Percentiles rank a stretch among this genome's conserved stretches.
Evolutionary conservation across 2,113 vertebrate species (phyloP).

Genomic region (Melospiza georgiana): DNA sequence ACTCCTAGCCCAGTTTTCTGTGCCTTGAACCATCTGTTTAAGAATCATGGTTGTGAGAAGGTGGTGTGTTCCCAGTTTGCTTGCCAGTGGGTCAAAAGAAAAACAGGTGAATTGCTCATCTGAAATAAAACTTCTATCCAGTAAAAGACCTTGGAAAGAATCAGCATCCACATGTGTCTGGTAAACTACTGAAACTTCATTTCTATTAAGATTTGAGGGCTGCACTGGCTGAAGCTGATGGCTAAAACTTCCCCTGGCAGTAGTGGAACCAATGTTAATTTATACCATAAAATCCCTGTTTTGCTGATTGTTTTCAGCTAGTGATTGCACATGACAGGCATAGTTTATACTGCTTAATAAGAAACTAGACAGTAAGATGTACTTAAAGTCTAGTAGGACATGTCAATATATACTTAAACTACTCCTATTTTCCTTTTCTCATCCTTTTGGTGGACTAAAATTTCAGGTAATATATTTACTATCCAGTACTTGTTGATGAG

Average conservation of each 20-base stretch:
- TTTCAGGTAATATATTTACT: neutral
- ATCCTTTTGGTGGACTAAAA: neutral
- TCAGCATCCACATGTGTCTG: neutral
- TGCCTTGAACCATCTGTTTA: neutral
- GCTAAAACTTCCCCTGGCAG: neutral
- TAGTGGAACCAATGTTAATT: neutral
- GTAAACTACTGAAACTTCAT: neutral
- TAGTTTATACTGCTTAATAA: slow-evolving; percentile 3
- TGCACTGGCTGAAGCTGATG: neutral
- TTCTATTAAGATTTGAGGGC: neutral
- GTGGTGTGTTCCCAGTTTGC: neutral
- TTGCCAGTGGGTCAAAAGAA: neutral
- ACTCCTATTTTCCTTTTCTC: neutral
- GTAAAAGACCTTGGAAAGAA: neutral
- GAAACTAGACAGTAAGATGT: neutral
- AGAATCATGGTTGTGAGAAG: neutral
- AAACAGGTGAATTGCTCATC: neutral
- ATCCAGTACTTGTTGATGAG: neutral
- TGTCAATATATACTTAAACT: neutral
- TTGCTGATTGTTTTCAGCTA: neutral
- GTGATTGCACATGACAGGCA: neutral
- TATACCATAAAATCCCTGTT: neutral
- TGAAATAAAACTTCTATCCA: neutral
- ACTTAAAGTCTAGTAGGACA: neutral
- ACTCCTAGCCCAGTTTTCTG: neutral